Base-by-base conservation (phyloP, 2,888 invertebrate genomes). In the Ischnura elegans region DNA sequence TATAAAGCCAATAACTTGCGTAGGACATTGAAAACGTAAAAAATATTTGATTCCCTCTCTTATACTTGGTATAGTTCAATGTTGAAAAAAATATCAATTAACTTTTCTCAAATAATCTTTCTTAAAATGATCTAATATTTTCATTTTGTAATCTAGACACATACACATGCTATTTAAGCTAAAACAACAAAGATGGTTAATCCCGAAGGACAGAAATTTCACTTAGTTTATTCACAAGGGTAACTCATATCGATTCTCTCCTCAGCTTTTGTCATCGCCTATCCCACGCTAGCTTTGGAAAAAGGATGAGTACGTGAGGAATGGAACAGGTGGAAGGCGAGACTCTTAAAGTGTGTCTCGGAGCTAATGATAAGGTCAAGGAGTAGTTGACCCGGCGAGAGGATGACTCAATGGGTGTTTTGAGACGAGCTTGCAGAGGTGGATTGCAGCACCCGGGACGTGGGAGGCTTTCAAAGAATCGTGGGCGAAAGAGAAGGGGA, bases 331-430 rank as follows among this genome's bases (percentile, higher is more conserved):
- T 61, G 5, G 61, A 61, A 21, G 61, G 19, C 8, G 61, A 8
- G 29, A 5, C 5, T 29, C 19, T 4, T 66, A 29, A 66, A 66
- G 66, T 4, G 66, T n/a, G 66, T 66, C 8, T n/a, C 66, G 29
- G n/a, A 29, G 29, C n/a, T 29, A 66, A 66, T 66, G 66, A 66
- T 29, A 66, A 66, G 66, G 66, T 66, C 66, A 66, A n/a, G 66
- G 66, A 29, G 66, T n/a, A 8, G 5, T 66, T n/a, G 66, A 66
- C 5, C 21, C 66, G 66, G 66, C 29, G 66, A 25, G 66, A 0
- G 29, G 66, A 13, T 6, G 66, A 8, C 66, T 2, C 29, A 66
- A 66, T 29, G 2, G 66, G 6, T 13, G 66, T 29, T 66, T 29
- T n/a, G 8, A 29, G 66, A 66, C 29, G 0, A 16, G 21, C 61